phyloP scores from a whole-genome alignment of 2,113 vertebrate species.

The Hystrix cristata region DNA sequence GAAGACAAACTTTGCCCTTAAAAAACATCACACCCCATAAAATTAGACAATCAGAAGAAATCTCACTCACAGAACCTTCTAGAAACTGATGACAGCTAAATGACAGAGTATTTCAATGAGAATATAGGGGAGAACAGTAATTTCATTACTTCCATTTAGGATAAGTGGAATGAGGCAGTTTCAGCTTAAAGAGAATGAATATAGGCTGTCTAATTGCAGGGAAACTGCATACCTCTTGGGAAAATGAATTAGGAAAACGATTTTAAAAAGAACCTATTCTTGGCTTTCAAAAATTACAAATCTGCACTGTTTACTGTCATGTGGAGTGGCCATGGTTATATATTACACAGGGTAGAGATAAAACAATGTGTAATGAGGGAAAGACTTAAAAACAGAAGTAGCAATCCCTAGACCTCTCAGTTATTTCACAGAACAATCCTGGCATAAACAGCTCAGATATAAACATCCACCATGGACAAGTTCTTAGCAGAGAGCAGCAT shows the following conservation, averaged over 20 bases:
- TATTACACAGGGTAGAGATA: neutral
- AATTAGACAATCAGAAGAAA: slow-evolving; percentile 69
- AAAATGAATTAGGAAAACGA: slow-evolving; percentile 32
- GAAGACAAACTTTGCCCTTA: slow-evolving; percentile 71
- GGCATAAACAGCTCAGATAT: neutral
- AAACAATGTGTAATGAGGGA: neutral
- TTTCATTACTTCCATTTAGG: slow-evolving; percentile 73
- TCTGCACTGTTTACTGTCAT: slow-evolving; percentile 18
- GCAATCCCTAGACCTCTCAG: neutral
- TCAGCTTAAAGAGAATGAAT: slow-evolving; percentile 68
- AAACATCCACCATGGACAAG: neutral
- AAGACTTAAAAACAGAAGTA: slow-evolving; percentile 54
- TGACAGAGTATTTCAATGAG: slow-evolving; percentile 68
- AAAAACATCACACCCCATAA: slow-evolving; percentile 70
- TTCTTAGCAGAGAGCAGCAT: neutral
- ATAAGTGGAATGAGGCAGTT: slow-evolving; percentile 56
- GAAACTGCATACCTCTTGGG: slow-evolving; percentile 39
- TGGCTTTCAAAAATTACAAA: slow-evolving; percentile 55
- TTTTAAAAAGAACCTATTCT: slow-evolving; percentile 36
- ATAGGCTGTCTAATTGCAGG: slow-evolving; percentile 45
- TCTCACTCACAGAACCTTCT: slow-evolving; percentile 60
- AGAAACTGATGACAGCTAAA: slow-evolving; percentile 70
- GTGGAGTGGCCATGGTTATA: neutral
- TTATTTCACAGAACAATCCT: slow-evolving; percentile 13
- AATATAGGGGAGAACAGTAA: slow-evolving; percentile 60